These are phyloP conservation scores for Digitonthophagus gazella DNA, from an alignment of 2,888 invertebrate species.

Conservation along the genomic window DNA sequence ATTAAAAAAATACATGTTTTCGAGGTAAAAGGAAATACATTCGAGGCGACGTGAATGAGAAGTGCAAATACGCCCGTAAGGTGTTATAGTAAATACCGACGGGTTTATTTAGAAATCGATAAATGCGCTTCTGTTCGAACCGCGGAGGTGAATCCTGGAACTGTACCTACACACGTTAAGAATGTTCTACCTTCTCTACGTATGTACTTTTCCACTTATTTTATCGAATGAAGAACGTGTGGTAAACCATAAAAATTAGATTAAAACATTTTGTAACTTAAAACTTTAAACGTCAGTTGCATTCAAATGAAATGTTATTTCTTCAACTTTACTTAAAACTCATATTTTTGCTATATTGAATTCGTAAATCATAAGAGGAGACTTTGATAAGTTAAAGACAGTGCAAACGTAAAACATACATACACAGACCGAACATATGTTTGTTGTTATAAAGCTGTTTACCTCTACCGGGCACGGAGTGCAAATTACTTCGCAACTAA, in stretches of 20 bases:
- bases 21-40: constrained; percentile 15
- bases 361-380: too few relatives aligned
- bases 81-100: constrained; percentile 16
- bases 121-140: constrained; percentile 1
- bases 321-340: too few relatives aligned
- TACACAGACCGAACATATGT: constrained; percentile 42
- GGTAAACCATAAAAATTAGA: not conserved
- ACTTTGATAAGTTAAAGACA: not conserved
- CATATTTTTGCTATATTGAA: too few relatives aligned
- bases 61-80: constrained; percentile 6
- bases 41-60: constrained; percentile 5
- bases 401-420: constrained; percentile 37
- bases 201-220: not conserved
- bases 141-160: not conserved
- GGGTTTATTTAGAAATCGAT: constrained; percentile 11
- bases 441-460: constrained; percentile 46
- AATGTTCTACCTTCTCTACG: not conserved
- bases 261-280: too few relatives aligned
- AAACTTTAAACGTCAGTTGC: too few relatives aligned
- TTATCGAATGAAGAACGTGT: not conserved
- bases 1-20: constrained; percentile 17
- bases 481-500: constrained; percentile 48
- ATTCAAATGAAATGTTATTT: too few relatives aligned
- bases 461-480: constrained; percentile 42
- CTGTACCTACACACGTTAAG: not conserved